Base-by-base conservation (phyloP, 2,888 invertebrate genomes). In the Pristionchus exspectatus region DNA sequence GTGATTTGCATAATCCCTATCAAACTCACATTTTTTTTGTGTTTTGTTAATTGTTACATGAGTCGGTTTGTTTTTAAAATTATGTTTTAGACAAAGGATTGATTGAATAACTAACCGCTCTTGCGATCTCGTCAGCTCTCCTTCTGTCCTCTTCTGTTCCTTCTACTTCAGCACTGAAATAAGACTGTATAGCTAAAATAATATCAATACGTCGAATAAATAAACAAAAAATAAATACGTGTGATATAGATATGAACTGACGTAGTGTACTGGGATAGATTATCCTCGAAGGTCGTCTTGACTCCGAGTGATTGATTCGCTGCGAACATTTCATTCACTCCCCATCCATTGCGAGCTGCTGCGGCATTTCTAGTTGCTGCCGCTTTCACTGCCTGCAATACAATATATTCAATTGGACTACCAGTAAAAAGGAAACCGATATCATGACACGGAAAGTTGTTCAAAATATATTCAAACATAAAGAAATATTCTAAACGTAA, bases 261-360 rank as follows among this genome's bases (percentile, higher is more conserved):
- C 92, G 93, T 95, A 91, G 98, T 98, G 95, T 99, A 99, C 69
- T 98, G 97, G n/a, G 97, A 96, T 93, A 99, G 96, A 91, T 97
- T 97, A 94, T 98, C 97, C 95, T 98, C 98, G 95, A 97, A 99
- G 4, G 98, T 98, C 93, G 98, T 97, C 94, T 97, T 97, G 18
- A 98, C 98, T 89, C 98, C 98, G 95, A 98, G 98, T 92, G 97
- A 96, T 95, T 97, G 97, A 96, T 98, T 98, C 95, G 97, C 97
- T 92, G 97, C 96, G 96, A 99, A 99, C 98, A 99, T 99, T 93
- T 98, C 98, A 95, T 97, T 97, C 3, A 97, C 97, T 96, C 98
- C 98, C 98, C 99, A 99, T 90, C 98, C 98, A 38, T 56, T n/a
- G 12, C 44, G 44, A 50, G 44, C 44, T 50, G 44, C 44, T 50